phyloP scores from a whole-genome alignment of 2,888 invertebrate species.

The Andrena praecox region DNA sequence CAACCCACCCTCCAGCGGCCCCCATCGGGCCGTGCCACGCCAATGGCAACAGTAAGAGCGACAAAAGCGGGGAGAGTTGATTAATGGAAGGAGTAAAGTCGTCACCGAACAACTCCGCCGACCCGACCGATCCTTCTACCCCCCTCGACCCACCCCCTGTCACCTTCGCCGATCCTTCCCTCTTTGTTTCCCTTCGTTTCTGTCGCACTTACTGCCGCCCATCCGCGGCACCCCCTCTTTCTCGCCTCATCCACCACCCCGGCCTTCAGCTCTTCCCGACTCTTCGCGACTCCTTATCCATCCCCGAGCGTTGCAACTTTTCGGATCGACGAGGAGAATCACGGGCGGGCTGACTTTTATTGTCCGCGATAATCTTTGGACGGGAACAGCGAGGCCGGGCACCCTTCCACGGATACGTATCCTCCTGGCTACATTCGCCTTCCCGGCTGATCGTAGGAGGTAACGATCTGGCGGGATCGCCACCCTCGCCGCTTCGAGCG shows the following conservation, averaged over 20 bases:
- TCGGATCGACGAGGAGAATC: constrained; percentile 61
- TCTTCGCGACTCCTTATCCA: constrained; percentile 45
- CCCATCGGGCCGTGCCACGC: constrained; percentile 43
- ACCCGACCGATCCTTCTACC: constrained; percentile 66
- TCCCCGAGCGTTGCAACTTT: constrained; percentile 13
- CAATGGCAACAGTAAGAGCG: constrained; percentile 64
- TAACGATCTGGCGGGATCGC: constrained; percentile 45
- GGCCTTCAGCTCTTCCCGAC: not conserved
- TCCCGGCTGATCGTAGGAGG: constrained; percentile 40
- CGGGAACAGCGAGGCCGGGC: constrained; percentile 47
- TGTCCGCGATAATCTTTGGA: constrained; percentile 71
- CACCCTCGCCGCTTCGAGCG: constrained; percentile 30
- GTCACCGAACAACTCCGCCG: constrained; percentile 76
- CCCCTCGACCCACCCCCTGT: constrained; percentile 11
- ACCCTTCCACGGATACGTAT: constrained; percentile 58
- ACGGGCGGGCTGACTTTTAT: constrained; percentile 69
- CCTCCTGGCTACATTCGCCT: constrained; percentile 32
- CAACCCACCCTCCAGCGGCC: constrained; percentile 61
- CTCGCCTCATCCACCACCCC: constrained; percentile 25
- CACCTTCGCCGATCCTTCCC: constrained; percentile 28
- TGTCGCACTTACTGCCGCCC: constrained; percentile 47
- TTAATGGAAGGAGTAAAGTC: constrained; percentile 82
- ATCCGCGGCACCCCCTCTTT: constrained; percentile 6
- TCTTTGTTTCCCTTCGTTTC: constrained; percentile 57
- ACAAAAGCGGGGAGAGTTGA: constrained; percentile 80